Conservation (phyloP, 1,140 invertebrate species). For the Cotesia glomerata region DNA sequence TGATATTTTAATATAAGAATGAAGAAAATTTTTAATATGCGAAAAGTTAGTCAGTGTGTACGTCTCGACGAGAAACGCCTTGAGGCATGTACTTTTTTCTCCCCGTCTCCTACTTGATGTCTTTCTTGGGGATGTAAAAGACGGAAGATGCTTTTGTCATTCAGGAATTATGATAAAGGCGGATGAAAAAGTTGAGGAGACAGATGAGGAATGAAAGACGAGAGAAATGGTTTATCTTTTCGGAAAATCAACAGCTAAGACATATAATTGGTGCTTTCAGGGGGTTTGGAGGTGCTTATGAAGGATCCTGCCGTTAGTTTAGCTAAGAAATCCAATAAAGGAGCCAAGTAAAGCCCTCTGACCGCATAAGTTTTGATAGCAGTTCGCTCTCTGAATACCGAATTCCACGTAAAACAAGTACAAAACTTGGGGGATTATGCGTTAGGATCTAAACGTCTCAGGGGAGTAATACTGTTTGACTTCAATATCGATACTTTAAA, state of each 20-base stretch:
- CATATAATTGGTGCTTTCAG: slow-evolving; percentile 27
- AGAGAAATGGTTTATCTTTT: slow-evolving; percentile 2
- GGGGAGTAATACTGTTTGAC: background rate
- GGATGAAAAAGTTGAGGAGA: slow-evolving; percentile 31
- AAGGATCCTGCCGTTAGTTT: slow-evolving; percentile 10
- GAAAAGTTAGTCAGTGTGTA: slow-evolving; percentile 36
- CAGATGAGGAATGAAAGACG: background rate
- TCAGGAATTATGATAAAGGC: slow-evolving; percentile 34
- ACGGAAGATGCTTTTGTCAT: slow-evolving; percentile 26
- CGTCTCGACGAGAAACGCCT: slow-evolving; percentile 15
- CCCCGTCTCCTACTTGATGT: slow-evolving; percentile 1
- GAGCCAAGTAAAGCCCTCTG: slow-evolving; percentile 35
- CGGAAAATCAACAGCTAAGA: slow-evolving; percentile 20
- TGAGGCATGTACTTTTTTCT: slow-evolving; percentile 19
- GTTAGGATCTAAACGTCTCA: slow-evolving; percentile 6
- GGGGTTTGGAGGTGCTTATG: slow-evolving; percentile 26
- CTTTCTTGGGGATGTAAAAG: background rate
- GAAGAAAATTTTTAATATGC: slow-evolving; percentile 35
- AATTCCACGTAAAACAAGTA: slow-evolving; percentile 27
- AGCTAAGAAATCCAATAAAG: slow-evolving; percentile 51
- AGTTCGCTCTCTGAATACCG: slow-evolving; percentile 49
- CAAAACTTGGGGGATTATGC: slow-evolving; percentile 2
- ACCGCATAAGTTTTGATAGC: slow-evolving; percentile 52
- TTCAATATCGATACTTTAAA: slow-evolving; percentile 4
- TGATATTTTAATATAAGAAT: slow-evolving; percentile 37